phyloP scores from a whole-genome alignment of 2,113 vertebrate genomes.

The Mustela nigripes region DNA sequence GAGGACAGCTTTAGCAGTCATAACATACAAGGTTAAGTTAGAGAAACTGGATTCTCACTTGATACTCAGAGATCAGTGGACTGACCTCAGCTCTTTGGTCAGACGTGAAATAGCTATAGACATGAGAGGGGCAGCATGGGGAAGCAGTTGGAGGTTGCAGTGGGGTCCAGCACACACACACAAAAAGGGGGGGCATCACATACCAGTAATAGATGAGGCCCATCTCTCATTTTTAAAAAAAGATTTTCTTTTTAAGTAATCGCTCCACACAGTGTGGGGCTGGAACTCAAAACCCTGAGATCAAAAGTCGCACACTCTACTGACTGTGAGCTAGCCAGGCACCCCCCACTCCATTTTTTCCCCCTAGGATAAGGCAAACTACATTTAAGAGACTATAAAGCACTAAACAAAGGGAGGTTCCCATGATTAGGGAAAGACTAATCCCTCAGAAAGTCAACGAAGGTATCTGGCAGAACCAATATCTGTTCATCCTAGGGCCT shows the following conservation, averaged over 20 bases:
- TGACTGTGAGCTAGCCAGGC: background rate
- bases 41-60: conserved; percentile 23
- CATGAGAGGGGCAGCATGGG: background rate
- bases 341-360: background rate
- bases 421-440: background rate
- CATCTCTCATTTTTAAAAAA: background rate
- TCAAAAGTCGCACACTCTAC: background rate
- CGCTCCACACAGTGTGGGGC: background rate
- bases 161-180: too few relatives aligned
- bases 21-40: background rate
- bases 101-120: background rate
- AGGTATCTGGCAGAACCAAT: background rate
- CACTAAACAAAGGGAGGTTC: background rate
- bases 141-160: background rate
- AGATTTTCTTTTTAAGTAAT: background rate
- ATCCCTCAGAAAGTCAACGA: background rate
- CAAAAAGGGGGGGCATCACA: background rate
- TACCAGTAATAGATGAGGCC: background rate
- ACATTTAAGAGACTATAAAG: background rate
- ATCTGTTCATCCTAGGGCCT: background rate
- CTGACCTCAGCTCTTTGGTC: background rate
- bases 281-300: background rate
- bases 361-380: background rate
- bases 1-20: background rate
- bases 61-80: background rate